Evolutionary conservation across 2,113 vertebrate species (phyloP).

Genomic region (Limanda limanda): DNA sequence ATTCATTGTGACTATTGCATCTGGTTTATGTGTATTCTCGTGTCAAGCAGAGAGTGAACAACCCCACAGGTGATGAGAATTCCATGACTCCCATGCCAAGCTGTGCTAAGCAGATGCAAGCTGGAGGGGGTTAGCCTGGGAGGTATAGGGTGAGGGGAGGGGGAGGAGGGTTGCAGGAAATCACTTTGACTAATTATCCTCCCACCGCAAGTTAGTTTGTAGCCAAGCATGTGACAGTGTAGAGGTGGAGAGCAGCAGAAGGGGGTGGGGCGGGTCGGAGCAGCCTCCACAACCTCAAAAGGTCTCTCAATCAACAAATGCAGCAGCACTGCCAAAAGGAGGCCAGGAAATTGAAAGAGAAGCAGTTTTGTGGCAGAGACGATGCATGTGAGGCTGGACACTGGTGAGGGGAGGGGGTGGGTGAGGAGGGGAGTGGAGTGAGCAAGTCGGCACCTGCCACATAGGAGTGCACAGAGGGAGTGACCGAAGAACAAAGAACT

Average conservation of each 20-base stretch:
- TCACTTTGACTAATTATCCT: constrained; percentile 78
- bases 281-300: constrained; percentile 42
- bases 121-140: neutral
- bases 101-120: constrained; percentile 57
- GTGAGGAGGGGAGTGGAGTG: neutral
- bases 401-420: neutral
- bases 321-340: constrained; percentile 45
- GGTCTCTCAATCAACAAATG: constrained; percentile 65
- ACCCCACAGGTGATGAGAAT: constrained; percentile 27
- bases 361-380: constrained; percentile 45
- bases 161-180: constrained; percentile 39
- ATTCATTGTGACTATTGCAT: neutral
- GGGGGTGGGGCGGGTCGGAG: neutral
- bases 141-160: neutral
- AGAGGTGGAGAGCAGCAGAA: constrained; percentile 4
- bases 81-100: constrained; percentile 38
- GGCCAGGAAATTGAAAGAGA: constrained; percentile 57
- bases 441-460: neutral
- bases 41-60: constrained; percentile 8
- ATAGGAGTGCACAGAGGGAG: neutral
- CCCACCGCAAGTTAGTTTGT: constrained; percentile 50
- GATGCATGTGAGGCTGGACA: neutral
- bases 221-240: constrained; percentile 56
- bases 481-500: neutral
- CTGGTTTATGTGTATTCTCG: neutral